Percentiles rank a stretch among this genome's conserved stretches.
Conservation (phyloP, 2,113 vertebrate species). For the Psilopsiagon aymara region DNA sequence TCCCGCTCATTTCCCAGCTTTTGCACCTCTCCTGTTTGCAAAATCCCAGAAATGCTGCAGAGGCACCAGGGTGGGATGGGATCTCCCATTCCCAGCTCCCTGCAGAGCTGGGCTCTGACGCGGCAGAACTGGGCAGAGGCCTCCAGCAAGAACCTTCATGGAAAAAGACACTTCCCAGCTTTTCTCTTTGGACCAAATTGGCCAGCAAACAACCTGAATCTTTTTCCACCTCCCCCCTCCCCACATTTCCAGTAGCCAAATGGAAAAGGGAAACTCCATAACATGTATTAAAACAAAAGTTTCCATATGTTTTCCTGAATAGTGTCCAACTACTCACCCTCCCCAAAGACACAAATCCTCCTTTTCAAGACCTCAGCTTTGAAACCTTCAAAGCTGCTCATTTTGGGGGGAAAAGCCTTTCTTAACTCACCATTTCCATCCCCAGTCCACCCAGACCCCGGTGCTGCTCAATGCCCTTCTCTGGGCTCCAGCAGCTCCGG, state of each 20-base stretch:
- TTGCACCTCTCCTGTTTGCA: neutral
- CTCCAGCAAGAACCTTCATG: neutral
- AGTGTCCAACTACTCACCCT: neutral
- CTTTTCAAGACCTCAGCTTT: neutral
- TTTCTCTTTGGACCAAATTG: neutral
- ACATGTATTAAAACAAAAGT: neutral
- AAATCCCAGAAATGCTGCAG: neutral
- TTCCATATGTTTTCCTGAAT: neutral
- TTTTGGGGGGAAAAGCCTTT: fast-evolving
- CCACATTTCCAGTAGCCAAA: neutral
- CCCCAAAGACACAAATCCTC: neutral
- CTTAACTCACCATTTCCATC: neutral
- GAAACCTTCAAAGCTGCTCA: fast-evolving
- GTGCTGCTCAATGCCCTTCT: fast-evolving
- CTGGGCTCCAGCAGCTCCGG: neutral
- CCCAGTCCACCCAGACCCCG: fast-evolving
- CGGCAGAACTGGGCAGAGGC: neutral
- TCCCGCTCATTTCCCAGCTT: neutral
- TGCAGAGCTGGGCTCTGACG: fast-evolving
- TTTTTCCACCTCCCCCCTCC: neutral
- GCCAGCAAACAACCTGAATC: neutral
- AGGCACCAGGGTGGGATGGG: fast-evolving
- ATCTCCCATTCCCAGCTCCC: neutral
- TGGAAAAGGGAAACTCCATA: neutral
- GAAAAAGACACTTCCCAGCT: neutral